phyloP scores from a whole-genome alignment of 2,888 invertebrate genomes.

The Drosophila colorata region DNA sequence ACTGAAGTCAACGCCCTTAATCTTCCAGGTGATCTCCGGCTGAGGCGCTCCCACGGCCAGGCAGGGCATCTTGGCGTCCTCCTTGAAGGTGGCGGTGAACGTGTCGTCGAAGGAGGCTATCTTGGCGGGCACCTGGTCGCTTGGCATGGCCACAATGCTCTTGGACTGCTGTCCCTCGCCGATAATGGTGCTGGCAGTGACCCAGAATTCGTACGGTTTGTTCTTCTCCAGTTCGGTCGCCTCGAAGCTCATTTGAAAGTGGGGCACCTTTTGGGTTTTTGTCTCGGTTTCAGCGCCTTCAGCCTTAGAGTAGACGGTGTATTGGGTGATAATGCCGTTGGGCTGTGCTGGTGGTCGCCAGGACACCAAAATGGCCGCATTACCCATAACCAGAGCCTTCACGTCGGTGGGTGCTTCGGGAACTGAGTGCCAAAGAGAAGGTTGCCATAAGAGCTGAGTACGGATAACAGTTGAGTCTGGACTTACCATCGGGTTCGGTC shows the following conservation, averaged over 20 bases:
- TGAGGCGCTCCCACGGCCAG: conserved; percentile 96
- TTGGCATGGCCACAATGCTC: conserved; percentile 93
- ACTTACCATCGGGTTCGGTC: conserved; percentile 96
- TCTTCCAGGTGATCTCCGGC: conserved; percentile 95
- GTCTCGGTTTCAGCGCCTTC: conserved; percentile 89
- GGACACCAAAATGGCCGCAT: conserved; percentile 95
- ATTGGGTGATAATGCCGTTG: conserved; percentile 96
- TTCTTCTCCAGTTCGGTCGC: conserved; percentile 93
- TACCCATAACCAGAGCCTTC: conserved; percentile 96
- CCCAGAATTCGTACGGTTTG: conserved; percentile 96
- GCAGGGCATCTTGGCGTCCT: conserved; percentile 96
- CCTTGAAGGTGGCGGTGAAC: conserved; percentile 96
- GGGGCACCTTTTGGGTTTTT: conserved; percentile 91
- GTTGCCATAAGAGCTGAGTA: accelerated
- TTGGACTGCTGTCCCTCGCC: conserved; percentile 97
- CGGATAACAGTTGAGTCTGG: accelerated
- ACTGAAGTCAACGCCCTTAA: conserved; percentile 92
- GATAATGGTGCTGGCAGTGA: conserved; percentile 96
- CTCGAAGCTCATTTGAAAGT: conserved; percentile 94
- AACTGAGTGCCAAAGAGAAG: conserved; percentile 86
- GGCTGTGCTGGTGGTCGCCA: conserved; percentile 97
- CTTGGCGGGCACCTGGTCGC: conserved; percentile 92
- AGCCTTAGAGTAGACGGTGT: conserved; percentile 95
- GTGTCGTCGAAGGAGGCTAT: conserved; percentile 97
- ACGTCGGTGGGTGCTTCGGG: conserved; percentile 97